Conservation (phyloP, 2,113 vertebrate species). For the Cinclus cinclus region DNA sequence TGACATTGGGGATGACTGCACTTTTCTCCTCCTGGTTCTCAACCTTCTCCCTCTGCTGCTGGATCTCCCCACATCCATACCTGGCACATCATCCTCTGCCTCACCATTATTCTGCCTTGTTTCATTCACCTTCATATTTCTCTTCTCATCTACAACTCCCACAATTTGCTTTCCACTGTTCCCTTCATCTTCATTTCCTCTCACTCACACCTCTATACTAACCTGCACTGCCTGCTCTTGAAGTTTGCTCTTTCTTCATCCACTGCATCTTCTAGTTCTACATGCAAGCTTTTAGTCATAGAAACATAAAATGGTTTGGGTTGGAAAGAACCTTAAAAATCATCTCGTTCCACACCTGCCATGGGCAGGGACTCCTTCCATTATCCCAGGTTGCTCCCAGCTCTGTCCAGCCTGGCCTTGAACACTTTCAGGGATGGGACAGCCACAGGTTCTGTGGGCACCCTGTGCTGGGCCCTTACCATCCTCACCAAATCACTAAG, state of each 20-base stretch:
- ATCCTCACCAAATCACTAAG: background rate
- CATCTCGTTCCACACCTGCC: fast-evolving
- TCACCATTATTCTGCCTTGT: background rate
- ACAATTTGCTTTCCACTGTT: background rate
- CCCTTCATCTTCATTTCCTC: background rate
- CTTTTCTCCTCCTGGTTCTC: constrained; percentile 50
- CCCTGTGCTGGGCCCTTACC: fast-evolving
- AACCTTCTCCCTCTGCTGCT: constrained; percentile 42
- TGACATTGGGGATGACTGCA: fast-evolving
- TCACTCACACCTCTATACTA: background rate
- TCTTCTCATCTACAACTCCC: background rate
- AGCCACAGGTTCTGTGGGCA: background rate
- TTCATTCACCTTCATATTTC: background rate
- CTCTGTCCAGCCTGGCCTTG: background rate
- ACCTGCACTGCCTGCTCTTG: background rate
- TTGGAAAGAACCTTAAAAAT: background rate
- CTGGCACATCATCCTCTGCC: background rate
- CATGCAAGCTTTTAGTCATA: background rate
- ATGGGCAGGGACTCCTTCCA: background rate
- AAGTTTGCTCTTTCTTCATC: background rate
- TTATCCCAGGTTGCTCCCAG: background rate
- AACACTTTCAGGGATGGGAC: background rate
- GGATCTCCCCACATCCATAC: background rate
- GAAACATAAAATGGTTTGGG: background rate
- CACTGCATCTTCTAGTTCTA: background rate